phyloP scores from a whole-genome alignment of 2,113 vertebrate species.

The Osmerus mordax region DNA sequence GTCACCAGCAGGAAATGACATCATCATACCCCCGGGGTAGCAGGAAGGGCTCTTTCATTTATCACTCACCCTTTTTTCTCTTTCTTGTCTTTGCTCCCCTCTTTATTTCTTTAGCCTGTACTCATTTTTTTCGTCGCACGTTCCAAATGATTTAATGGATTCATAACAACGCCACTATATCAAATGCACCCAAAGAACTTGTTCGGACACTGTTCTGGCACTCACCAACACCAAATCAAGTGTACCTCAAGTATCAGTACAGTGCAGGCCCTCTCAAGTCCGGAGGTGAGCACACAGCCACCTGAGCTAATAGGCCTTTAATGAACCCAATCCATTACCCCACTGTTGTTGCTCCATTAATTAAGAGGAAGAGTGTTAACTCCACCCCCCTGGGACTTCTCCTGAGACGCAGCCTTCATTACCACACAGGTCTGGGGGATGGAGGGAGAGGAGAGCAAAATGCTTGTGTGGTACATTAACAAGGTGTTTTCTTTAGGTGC shows the following conservation, averaged over 20 bases:
- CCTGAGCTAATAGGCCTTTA: conserved; percentile 66
- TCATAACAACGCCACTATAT: background rate
- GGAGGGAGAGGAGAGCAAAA: background rate
- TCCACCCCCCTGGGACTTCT: conserved; percentile 34
- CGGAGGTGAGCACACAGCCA: conserved; percentile 57
- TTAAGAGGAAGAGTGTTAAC: conserved; percentile 47
- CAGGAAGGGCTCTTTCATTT: conserved; percentile 47
- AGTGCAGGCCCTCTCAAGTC: conserved; percentile 10
- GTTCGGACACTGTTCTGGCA: too few relatives aligned
- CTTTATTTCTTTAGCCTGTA: conserved; percentile 39
- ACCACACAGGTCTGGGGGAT: conserved; percentile 16
- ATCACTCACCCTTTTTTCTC: conserved; percentile 22
- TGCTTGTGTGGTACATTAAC: conserved; percentile 33
- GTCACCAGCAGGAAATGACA: conserved; percentile 75
- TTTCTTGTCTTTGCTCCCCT: conserved; percentile 26
- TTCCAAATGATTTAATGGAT: too few relatives aligned
- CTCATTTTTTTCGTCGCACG: background rate
- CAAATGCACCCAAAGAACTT: background rate
- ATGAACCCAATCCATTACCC: conserved; percentile 74
- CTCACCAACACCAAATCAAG: too few relatives aligned
- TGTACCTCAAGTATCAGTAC: too few relatives aligned
- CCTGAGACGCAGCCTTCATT: conserved; percentile 32
- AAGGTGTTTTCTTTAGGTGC: conserved; percentile 38
- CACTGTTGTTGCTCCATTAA: conserved; percentile 71
- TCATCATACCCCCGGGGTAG: conserved; percentile 66